Percentiles rank a stretch among this genome's conserved stretches.
phyloP scores from a whole-genome alignment of 2,797 vertebrate species.

The Nyctalus aviator region DNA sequence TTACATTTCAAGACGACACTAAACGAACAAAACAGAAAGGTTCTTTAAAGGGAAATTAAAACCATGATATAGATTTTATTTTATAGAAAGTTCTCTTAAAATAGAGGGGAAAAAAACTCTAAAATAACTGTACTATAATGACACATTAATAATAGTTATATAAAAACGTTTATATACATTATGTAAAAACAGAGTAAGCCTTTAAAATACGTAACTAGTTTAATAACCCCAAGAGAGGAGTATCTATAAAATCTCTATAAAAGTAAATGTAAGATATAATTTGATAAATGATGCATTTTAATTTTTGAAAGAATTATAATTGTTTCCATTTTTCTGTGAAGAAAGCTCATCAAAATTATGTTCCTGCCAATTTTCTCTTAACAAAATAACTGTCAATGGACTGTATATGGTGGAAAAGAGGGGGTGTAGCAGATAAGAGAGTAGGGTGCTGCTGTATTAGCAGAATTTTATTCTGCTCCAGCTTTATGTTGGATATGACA shows the following conservation, averaged over 20 bases:
- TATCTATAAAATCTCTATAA: conserved; percentile 26
- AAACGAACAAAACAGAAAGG: neutral
- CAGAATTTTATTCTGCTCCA: neutral
- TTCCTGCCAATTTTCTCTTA: neutral
- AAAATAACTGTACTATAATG: conserved; percentile 1
- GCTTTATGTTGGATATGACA: neutral
- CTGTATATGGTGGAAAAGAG: neutral
- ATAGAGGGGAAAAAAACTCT: neutral
- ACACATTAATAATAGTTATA: neutral
- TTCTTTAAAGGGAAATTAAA: conserved; percentile 25
- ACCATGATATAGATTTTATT: conserved; percentile 2
- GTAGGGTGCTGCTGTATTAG: neutral
- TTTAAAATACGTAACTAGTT: conserved; percentile 7
- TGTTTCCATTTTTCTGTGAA: neutral
- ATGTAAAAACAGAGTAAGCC: neutral
- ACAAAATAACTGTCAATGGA: neutral
- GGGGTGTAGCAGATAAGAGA: neutral
- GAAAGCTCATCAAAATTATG: neutral
- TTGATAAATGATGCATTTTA: conserved; percentile 23
- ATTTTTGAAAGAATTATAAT: neutral
- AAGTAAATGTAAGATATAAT: conserved; percentile 6
- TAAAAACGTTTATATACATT: neutral
- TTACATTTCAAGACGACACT: neutral
- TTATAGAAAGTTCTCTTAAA: conserved; percentile 27
- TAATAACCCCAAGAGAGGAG: neutral